A percentile compares a stretch with the other conserved stretches of the same genome.
These are phyloP conservation scores for Epinotia brunnichana DNA, from an alignment of 2,888 invertebrate genomes.

Conservation along the genomic window DNA sequence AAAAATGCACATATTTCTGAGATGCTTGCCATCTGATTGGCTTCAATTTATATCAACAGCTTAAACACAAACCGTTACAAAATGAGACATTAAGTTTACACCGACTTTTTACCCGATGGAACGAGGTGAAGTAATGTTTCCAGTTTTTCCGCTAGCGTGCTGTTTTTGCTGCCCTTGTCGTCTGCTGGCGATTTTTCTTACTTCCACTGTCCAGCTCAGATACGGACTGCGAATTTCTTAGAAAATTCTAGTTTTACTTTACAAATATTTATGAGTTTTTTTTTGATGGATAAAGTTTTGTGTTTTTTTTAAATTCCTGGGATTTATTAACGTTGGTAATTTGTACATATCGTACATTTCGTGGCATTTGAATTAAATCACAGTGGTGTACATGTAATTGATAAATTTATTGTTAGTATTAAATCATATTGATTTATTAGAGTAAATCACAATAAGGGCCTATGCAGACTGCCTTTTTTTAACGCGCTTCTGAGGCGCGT, in stretches of 20 bases:
- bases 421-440: neutral
- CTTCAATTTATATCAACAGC: neutral
- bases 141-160: constrained; percentile 34
- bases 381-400: no score
- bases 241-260: constrained; percentile 13
- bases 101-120: constrained; percentile 28
- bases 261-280: neutral
- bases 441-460: no score
- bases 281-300: neutral
- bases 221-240: constrained; percentile 24
- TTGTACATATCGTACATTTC: no score
- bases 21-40: neutral
- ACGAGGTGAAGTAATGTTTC: constrained; percentile 33
- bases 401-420: no score
- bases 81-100: constrained; percentile 1
- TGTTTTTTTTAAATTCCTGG: neutral
- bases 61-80: neutral
- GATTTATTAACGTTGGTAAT: neutral
- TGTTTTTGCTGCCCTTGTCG: constrained; percentile 40
- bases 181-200: constrained; percentile 38
- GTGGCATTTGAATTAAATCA: no score
- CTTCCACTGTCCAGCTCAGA: constrained; percentile 32
- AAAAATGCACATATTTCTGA: no score
- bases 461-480: no score
- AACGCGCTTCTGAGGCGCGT: no score